A percentile compares a stretch with the other conserved stretches of the same genome.
Conservation (phyloP, 2,888 invertebrate genomes). For the Erebia epiphron region DNA sequence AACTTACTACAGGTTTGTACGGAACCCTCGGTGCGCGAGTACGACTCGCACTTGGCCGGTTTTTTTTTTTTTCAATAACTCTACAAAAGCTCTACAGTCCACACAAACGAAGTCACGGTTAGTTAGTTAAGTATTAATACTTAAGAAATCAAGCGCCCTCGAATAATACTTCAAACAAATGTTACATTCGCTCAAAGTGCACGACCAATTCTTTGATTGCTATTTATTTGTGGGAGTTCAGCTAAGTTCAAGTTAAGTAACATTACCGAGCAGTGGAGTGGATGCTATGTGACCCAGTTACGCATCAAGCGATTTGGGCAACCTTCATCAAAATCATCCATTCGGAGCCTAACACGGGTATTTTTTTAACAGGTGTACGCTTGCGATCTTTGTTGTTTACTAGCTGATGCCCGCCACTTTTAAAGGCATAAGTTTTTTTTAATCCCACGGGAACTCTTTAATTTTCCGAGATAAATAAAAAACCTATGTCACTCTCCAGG, state of each 20-base stretch:
- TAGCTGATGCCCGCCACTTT: too few species aligned
- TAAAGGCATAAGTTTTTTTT: too few species aligned
- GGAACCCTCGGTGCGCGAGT: too few species aligned
- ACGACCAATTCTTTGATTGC: conserved; percentile 44
- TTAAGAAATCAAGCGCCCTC: conserved; percentile 23
- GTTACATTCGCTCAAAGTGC: conserved; percentile 52
- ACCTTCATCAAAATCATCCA: conserved; percentile 10
- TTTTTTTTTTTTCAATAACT: too few species aligned
- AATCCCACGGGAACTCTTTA: too few species aligned
- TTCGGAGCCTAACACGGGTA: neutral
- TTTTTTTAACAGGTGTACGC: neutral
- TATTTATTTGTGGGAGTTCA: conserved; percentile 24
- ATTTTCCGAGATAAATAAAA: too few species aligned
- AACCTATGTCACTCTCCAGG: too few species aligned
- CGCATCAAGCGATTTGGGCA: neutral
- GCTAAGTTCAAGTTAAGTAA: conserved; percentile 16
- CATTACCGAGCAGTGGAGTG: conserved; percentile 3
- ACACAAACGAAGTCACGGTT: too few species aligned
- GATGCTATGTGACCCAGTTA: conserved; percentile 14
- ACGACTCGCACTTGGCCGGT: too few species aligned
- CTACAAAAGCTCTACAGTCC: too few species aligned
- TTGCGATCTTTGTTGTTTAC: neutral
- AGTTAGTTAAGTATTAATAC: neutral
- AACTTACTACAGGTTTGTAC: too few species aligned
- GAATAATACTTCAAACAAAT: conserved; percentile 42